Evolutionary conservation across 2,888 invertebrate genomes (phyloP).

Genomic region (Villa cingulata): DNA sequence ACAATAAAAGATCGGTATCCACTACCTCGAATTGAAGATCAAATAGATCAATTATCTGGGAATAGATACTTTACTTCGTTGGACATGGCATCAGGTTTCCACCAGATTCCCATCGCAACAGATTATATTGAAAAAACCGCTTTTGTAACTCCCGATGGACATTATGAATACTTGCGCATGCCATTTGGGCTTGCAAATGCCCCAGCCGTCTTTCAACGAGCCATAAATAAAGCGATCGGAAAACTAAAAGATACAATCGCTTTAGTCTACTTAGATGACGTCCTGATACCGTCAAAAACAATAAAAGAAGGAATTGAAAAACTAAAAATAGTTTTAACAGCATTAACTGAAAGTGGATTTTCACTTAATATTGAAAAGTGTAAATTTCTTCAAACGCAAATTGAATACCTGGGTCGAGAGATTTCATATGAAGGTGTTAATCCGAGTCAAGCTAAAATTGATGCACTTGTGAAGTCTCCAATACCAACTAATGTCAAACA

Average conservation of each 20-base stretch:
- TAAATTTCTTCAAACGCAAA: slow-evolving; percentile 7
- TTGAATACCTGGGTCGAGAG: slow-evolving; percentile 18
- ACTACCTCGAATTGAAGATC: too few relatives aligned
- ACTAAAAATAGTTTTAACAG: slow-evolving; percentile 11
- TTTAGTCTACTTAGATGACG: slow-evolving; percentile 11
- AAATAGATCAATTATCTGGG: too few relatives aligned
- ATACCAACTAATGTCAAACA: too few relatives aligned
- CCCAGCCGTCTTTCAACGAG: slow-evolving; percentile 25
- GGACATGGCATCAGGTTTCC: not conserved
- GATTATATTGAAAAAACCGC: too few relatives aligned
- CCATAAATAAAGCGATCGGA: slow-evolving; percentile 10
- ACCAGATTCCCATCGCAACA: not conserved
- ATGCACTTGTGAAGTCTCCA: too few relatives aligned
- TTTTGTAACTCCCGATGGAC: slow-evolving; percentile 3
- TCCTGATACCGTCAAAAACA: slow-evolving; percentile 8
- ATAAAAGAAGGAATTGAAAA: slow-evolving; percentile 10
- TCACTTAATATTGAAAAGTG: too few relatives aligned
- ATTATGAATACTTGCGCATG: slow-evolving; percentile 16
- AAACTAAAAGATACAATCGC: slow-evolving; percentile 4
- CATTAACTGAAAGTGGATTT: too few relatives aligned
- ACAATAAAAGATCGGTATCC: too few relatives aligned
- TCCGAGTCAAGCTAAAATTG: slow-evolving; percentile 18
- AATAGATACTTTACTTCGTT: too few relatives aligned
- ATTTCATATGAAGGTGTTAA: slow-evolving; percentile 16
- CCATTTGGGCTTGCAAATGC: slow-evolving; percentile 30